Evolutionary conservation across 1,140 invertebrate species (phyloP), one percentile per base, ranked within the genome.

Genomic region (Pseudomyrmex pallidus): DNA sequence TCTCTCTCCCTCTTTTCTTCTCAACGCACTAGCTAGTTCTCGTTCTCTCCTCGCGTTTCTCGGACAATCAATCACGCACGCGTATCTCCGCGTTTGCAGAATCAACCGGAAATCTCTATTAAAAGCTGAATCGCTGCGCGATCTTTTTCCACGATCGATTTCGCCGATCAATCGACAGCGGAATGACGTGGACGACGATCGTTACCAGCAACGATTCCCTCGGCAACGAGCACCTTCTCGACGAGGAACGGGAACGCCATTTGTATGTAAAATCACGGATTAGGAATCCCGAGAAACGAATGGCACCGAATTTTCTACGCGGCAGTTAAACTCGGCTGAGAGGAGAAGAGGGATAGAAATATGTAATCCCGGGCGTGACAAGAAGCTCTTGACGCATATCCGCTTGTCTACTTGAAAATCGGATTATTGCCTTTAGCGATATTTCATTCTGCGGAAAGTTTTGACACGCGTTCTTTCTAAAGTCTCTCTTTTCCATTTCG

Each of bases 51-150:
- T 22, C 73, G 12, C 25, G 25, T 20, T 57, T 56, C 62, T 48
- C 72, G 56, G 54, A 87, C 85, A 76, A 90, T 90, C 89, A 84
- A 90, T 90, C 90, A 89, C 87, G 59, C 15, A 52, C 61, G n/a
- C 82, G 57, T 85, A 85, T 85, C 59, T 87, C 52, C 59, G 22
- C 87, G 87, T 85, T 90, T 66, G 80, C 82, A 83, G 80, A 90
- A 90, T 88, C 88, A 83, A 90, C 64, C 83, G 74, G 84, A 90
- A 87, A 87, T 89, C 84, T 90, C 88, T 90, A 88, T 90, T 90
- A 90, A 48, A 85, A 67, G 48, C 68, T 15, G 54, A 56, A 62
- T 74, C 12, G 66, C 20, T 15, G 20, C 46, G 8, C 9, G 22
- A 15, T 57, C 44, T 84, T 54, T 82, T 77, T 62, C 22, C 59